A percentile compares a stretch with the other conserved stretches of the same genome.
Evolutionary conservation across 92 coral and sea anemone species (phyloP).

Genomic region (Meandrina meandrites): DNA sequence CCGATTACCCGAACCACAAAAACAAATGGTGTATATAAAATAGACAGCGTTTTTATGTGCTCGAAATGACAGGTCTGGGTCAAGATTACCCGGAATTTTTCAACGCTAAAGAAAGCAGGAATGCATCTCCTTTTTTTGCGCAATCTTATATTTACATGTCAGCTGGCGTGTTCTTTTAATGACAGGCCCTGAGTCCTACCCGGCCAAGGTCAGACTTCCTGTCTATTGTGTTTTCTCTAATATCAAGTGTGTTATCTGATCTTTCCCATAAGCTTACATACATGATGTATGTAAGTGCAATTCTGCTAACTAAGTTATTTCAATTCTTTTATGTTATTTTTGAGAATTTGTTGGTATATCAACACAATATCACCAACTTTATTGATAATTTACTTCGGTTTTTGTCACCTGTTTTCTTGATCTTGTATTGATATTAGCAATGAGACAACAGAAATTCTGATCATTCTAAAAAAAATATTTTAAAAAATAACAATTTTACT

Average conservation of each 20-base stretch:
- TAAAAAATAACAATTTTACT: too few relatives aligned
- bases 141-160: neutral
- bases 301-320: neutral
- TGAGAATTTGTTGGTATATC: neutral
- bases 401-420: neutral
- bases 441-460: neutral
- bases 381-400: neutral
- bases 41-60: neutral
- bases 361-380: neutral
- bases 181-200: neutral
- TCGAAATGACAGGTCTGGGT: neutral
- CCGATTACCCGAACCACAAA: neutral
- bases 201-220: conserved; percentile 41
- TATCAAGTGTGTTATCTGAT: neutral
- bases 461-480: neutral
- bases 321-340: neutral
- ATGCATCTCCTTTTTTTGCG: too few relatives aligned
- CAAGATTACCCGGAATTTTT: neutral
- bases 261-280: neutral
- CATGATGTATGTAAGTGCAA: neutral
- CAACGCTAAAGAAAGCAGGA: neutral
- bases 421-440: neutral
- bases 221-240: neutral
- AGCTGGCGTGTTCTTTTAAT: neutral
- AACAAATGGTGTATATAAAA: neutral